Conservation (phyloP, 2,113 vertebrate genomes). For the Oceanodroma tethys region DNA sequence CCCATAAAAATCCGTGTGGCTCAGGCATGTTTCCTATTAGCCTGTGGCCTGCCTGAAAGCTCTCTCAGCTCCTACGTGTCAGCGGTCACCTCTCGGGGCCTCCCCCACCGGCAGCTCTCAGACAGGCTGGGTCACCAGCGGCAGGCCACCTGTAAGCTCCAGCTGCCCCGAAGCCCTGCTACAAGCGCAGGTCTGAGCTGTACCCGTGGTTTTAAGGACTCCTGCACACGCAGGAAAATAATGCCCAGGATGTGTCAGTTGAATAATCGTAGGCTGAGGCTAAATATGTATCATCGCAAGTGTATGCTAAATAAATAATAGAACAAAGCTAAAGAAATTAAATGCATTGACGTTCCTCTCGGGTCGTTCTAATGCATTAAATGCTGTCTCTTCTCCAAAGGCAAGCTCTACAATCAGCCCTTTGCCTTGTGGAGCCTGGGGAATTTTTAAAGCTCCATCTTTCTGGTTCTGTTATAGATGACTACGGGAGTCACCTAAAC, state of each 20-base stretch:
- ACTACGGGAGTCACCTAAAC: neutral
- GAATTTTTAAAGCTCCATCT: neutral
- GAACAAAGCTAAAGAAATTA: neutral
- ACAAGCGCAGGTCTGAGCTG: neutral
- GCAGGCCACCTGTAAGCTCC: fast-evolving
- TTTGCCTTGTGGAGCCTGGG: neutral
- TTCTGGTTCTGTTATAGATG: neutral
- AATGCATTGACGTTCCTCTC: neutral
- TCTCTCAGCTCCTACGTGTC: neutral
- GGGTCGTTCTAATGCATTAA: neutral
- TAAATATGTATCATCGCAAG: neutral
- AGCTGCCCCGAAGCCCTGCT: neutral
- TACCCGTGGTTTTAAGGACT: neutral
- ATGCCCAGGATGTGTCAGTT: neutral
- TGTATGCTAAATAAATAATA: neutral
- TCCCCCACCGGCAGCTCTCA: neutral
- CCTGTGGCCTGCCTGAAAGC: neutral
- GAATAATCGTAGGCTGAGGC: neutral
- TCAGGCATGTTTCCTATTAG: neutral
- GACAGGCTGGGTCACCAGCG: fast-evolving
- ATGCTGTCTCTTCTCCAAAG: neutral
- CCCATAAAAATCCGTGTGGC: neutral
- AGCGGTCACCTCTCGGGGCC: neutral
- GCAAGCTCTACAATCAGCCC: neutral
- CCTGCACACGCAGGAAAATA: neutral